A percentile compares a stretch with the other conserved stretches of the same genome.
Evolutionary conservation across 2,888 invertebrate species (phyloP).

Genomic region (Gonocerus acuteangulatus): DNA sequence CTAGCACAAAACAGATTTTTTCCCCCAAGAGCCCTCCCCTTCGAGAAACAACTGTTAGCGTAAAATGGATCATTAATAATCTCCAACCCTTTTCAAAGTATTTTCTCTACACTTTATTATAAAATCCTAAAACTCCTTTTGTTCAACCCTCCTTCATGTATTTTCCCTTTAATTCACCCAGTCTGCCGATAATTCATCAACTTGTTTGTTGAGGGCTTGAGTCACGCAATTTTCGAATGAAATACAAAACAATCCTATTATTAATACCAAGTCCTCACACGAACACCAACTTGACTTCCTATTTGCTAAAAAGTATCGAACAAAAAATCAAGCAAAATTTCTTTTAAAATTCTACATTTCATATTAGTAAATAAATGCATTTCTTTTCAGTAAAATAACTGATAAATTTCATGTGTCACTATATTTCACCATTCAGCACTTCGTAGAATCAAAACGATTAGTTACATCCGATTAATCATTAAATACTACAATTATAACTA

Average conservation of each 20-base stretch:
- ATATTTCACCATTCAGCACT: no score
- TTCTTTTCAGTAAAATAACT: no score
- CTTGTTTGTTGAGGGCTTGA: not conserved
- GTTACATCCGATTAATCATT: no score
- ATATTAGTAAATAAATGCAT: no score
- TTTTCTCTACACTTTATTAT: constrained; percentile 10
- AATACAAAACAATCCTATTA: not conserved
- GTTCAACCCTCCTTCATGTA: constrained; percentile 3
- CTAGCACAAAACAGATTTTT: constrained; percentile 9
- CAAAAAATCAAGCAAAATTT: no score
- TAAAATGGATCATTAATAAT: constrained; percentile 20
- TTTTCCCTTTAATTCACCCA: not conserved
- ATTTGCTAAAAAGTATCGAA: no score
- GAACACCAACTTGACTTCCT: no score
- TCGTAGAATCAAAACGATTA: no score
- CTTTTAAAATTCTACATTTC: no score
- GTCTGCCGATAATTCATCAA: constrained; percentile 6
- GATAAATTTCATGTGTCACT: no score
- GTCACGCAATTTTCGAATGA: not conserved
- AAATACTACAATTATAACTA: no score
- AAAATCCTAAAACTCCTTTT: not conserved
- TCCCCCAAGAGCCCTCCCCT: not conserved
- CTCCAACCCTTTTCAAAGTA: not conserved
- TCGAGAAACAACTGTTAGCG: not conserved
- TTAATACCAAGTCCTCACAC: not conserved